phyloP scores from a whole-genome alignment of 2,888 invertebrate genomes.

The Pammene fasciana region DNA sequence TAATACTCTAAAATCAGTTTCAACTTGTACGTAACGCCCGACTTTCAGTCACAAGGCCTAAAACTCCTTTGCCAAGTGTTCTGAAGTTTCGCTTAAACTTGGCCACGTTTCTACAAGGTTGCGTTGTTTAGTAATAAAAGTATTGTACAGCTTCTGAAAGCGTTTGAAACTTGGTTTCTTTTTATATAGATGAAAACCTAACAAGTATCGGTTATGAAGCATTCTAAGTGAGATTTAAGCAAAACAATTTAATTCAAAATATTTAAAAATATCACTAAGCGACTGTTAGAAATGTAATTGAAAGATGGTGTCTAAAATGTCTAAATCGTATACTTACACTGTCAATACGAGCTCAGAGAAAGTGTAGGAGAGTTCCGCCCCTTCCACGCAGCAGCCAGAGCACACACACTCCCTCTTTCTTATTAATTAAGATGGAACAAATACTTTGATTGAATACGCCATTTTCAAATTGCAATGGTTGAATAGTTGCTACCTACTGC shows the following conservation, averaged over 20 bases:
- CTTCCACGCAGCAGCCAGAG: too few relatives aligned
- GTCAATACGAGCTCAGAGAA: too few relatives aligned
- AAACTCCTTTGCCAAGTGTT: slow-evolving; percentile 1
- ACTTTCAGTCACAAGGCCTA: not conserved
- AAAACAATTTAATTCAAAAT: not conserved
- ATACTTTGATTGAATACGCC: too few relatives aligned
- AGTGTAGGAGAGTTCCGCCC: too few relatives aligned
- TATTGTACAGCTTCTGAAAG: slow-evolving; percentile 3
- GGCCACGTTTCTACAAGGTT: not conserved
- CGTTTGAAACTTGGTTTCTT: not conserved
- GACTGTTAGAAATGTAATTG: too few relatives aligned
- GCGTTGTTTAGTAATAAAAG: slow-evolving; percentile 13
- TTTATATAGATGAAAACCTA: not conserved
- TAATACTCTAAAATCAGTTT: not conserved
- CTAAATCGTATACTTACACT: too few relatives aligned
- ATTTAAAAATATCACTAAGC: too few relatives aligned
- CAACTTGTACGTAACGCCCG: not conserved
- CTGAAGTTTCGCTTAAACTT: not conserved
- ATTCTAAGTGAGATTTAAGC: not conserved
- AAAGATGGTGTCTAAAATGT: too few relatives aligned
- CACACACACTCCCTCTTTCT: too few relatives aligned
- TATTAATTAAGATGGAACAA: too few relatives aligned
- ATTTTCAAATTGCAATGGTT: too few relatives aligned
- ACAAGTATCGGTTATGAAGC: not conserved
- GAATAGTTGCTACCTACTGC: too few relatives aligned